These are phyloP conservation scores for Uloborus plumipes DNA, from an alignment of 2,888 invertebrate species.

Conservation along the genomic window DNA sequence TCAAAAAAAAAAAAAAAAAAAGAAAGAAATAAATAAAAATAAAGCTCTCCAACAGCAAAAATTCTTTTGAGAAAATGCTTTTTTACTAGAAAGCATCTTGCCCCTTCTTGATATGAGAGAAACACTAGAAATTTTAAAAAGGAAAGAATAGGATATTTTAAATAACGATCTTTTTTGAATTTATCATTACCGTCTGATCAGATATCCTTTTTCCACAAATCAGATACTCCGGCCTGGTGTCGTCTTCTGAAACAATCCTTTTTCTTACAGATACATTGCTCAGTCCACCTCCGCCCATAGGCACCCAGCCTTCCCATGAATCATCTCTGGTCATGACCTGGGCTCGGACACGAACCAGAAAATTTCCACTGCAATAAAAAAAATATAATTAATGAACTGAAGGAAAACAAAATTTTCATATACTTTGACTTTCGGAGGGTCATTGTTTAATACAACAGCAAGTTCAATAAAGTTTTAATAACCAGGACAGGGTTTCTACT, in stretches of 20 bases:
- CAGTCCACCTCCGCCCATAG: conserved; percentile 92
- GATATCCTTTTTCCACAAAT: conserved; percentile 93
- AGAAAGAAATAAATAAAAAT: too few relatives aligned
- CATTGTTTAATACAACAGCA: background rate
- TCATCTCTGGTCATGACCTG: conserved; percentile 99
- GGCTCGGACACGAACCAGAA: conserved; percentile 80
- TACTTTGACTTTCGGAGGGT: background rate
- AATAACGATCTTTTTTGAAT: too few relatives aligned
- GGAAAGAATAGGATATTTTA: too few relatives aligned
- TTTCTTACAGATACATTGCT: conserved; percentile 82
- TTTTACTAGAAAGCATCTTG: too few relatives aligned
- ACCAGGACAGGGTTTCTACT: too few relatives aligned
- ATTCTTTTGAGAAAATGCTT: too few relatives aligned
- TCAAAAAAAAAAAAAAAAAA: too few relatives aligned
- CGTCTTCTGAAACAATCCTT: conserved; percentile 69
- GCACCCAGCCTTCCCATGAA: conserved; percentile 95
- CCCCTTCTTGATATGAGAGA: too few relatives aligned
- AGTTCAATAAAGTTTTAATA: background rate
- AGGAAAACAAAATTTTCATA: background rate
- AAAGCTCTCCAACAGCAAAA: too few relatives aligned
- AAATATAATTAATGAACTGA: background rate
- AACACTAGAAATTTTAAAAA: too few relatives aligned
- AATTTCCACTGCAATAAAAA: conserved; percentile 51
- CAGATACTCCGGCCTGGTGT: conserved; percentile 85
- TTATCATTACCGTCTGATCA: conserved; percentile 83